A percentile compares a stretch with the other conserved stretches of the same genome.
These are phyloP conservation scores for Zelostemma sp. DNA, from an alignment of 1,140 invertebrate species.

Conservation along the genomic window DNA sequence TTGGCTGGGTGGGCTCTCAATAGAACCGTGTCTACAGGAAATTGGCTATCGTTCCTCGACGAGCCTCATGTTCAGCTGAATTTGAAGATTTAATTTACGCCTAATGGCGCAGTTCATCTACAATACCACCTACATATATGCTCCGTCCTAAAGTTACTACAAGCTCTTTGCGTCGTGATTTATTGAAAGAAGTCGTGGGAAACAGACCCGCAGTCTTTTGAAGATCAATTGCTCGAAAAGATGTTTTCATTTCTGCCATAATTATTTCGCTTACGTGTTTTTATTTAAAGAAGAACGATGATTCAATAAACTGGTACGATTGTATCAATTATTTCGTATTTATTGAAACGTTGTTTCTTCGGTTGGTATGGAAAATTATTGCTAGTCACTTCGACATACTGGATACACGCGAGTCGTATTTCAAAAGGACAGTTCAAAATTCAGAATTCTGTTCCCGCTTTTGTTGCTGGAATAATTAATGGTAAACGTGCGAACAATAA, in stretches of 20 bases:
- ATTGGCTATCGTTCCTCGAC: constrained; percentile 44
- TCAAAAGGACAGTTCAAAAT: constrained; percentile 37
- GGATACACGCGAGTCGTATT: constrained; percentile 13
- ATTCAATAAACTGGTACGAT: too few species aligned
- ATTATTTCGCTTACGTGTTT: too few species aligned
- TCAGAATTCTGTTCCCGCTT: constrained; percentile 37
- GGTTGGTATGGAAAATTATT: not conserved
- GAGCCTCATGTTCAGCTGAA: constrained; percentile 27
- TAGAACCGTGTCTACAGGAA: constrained; percentile 24
- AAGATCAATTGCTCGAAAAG: not conserved
- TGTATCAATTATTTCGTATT: too few species aligned
- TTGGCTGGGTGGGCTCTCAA: constrained; percentile 1
- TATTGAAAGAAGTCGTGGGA: constrained; percentile 1
- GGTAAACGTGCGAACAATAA: constrained; percentile 39
- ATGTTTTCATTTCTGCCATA: too few species aligned
- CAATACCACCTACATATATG: not conserved
- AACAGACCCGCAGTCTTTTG: not conserved
- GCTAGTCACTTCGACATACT: not conserved
- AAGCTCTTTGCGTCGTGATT: constrained; percentile 12
- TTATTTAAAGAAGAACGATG: too few species aligned
- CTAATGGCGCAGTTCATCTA: constrained; percentile 4
- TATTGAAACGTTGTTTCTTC: too few species aligned
- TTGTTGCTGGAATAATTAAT: constrained; percentile 41
- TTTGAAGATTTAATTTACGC: constrained; percentile 35
- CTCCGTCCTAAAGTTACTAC: constrained; percentile 10